These are phyloP conservation scores for Dipodomys merriami DNA, from an alignment of 2,113 vertebrate genomes.

Conservation along the genomic window DNA sequence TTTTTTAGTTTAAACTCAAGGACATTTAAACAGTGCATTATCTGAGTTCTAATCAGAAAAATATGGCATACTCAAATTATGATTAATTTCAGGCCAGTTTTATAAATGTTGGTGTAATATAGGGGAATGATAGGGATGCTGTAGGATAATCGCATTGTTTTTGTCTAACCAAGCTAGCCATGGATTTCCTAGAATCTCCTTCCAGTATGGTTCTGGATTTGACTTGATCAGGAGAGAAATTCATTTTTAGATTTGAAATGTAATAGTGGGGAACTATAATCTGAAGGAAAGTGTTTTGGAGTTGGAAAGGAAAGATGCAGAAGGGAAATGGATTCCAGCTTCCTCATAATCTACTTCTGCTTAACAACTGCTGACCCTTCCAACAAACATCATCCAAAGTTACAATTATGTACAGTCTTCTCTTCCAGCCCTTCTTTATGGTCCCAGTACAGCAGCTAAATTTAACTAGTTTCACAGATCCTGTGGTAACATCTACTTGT, in stretches of 20 bases:
- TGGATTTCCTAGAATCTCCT: neutral
- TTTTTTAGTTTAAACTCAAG: neutral
- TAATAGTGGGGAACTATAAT: neutral
- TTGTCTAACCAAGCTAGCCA: neutral
- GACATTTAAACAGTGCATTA: neutral
- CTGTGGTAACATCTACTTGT: neutral
- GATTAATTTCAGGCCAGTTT: neutral
- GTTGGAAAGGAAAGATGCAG: neutral
- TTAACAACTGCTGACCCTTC: neutral
- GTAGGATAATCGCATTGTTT: neutral
- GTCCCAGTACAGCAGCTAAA: neutral
- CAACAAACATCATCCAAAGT: neutral
- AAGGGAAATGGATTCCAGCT: neutral
- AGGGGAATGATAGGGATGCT: neutral
- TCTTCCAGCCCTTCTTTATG: neutral
- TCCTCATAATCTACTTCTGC: neutral
- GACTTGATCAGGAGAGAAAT: neutral
- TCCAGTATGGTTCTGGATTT: neutral
- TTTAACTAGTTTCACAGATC: neutral
- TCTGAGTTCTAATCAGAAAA: neutral
- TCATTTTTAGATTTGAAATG: neutral
- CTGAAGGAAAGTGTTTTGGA: neutral
- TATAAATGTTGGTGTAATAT: neutral
- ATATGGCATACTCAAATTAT: neutral
- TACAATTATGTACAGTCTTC: neutral